These are phyloP conservation scores for Pterostichus niger DNA, from an alignment of 2,888 invertebrate species.

Conservation along the genomic window DNA sequence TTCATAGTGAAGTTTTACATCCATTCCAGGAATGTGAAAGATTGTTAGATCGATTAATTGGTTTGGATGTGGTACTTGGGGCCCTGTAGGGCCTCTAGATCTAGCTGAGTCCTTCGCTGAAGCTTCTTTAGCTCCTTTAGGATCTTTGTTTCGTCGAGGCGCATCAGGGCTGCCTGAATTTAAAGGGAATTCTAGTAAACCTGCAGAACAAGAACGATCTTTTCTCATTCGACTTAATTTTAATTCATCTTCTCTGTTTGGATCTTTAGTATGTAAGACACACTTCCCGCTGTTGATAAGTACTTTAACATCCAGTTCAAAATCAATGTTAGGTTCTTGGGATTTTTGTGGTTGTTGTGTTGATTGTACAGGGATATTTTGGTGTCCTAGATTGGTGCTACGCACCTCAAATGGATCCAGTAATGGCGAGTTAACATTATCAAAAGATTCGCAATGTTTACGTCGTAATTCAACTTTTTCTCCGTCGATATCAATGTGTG, in stretches of 20 bases:
- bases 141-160: constrained; percentile 75
- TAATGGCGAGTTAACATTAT: constrained; percentile 72
- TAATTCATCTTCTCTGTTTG: constrained; percentile 83
- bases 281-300: constrained; percentile 98
- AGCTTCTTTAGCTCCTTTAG: constrained; percentile 70
- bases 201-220: constrained; percentile 80
- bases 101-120: constrained; percentile 71
- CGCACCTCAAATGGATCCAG: constrained; percentile 72
- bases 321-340: constrained; percentile 95
- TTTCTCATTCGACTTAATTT: constrained; percentile 85
- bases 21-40: constrained; percentile 94
- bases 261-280: constrained; percentile 95
- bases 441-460: constrained; percentile 76
- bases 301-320: constrained; percentile 97
- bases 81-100: constrained; percentile 71
- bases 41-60: constrained; percentile 88
- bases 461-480: constrained; percentile 83
- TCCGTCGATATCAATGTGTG: constrained; percentile 84
- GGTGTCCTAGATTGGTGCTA: background rate
- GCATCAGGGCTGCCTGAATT: constrained; percentile 76
- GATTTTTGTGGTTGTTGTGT: constrained; percentile 81
- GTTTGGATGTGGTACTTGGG: constrained; percentile 74
- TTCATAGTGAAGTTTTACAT: constrained; percentile 81
- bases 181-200: constrained; percentile 74
- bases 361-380: constrained; percentile 75